A percentile compares a stretch with the other conserved stretches of the same genome.
Evolutionary conservation across 2,797 vertebrate genomes (phyloP).

Genomic region (Acipenser oxyrinchus): DNA sequence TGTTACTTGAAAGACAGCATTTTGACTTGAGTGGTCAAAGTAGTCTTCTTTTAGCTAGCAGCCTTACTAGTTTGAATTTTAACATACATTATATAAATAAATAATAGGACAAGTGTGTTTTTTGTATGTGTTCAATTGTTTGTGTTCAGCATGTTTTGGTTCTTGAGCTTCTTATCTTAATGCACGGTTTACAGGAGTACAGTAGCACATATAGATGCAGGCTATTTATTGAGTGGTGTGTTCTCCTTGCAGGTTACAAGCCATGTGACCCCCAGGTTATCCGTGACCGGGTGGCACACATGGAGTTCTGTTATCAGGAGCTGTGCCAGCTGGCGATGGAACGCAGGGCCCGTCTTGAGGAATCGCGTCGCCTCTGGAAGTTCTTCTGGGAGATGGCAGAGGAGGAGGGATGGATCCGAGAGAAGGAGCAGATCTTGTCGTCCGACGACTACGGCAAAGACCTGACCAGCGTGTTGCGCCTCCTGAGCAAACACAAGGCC

Average conservation of each 20-base stretch:
- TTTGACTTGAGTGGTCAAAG: too few relatives aligned
- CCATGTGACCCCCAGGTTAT: slow-evolving; percentile 95
- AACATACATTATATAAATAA: too few relatives aligned
- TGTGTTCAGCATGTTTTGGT: too few relatives aligned
- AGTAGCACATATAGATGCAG: too few relatives aligned
- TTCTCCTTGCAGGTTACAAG: slow-evolving; percentile 74
- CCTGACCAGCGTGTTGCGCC: slow-evolving; percentile 80
- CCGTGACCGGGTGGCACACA: slow-evolving; percentile 83
- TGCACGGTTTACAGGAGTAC: too few relatives aligned
- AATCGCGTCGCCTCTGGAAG: slow-evolving; percentile 94
- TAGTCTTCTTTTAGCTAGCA: too few relatives aligned
- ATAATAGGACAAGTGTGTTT: too few relatives aligned
- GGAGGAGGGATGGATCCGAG: slow-evolving; percentile 94
- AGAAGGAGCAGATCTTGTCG: slow-evolving; percentile 94
- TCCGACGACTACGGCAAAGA: slow-evolving; percentile 91
- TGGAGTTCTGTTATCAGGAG: slow-evolving; percentile 97
- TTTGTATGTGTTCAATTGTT: too few relatives aligned
- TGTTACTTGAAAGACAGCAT: too few relatives aligned
- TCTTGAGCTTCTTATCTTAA: too few relatives aligned
- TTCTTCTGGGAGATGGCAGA: slow-evolving; percentile 99
- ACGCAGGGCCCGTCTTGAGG: slow-evolving; percentile 81
- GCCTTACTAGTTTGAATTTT: too few relatives aligned
- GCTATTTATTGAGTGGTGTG: neutral
- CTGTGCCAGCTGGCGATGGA: slow-evolving; percentile 84
- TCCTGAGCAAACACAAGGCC: slow-evolving; percentile 89